These are phyloP conservation scores for Ormia ochracea DNA, from an alignment of 2,888 invertebrate species.

Conservation along the genomic window DNA sequence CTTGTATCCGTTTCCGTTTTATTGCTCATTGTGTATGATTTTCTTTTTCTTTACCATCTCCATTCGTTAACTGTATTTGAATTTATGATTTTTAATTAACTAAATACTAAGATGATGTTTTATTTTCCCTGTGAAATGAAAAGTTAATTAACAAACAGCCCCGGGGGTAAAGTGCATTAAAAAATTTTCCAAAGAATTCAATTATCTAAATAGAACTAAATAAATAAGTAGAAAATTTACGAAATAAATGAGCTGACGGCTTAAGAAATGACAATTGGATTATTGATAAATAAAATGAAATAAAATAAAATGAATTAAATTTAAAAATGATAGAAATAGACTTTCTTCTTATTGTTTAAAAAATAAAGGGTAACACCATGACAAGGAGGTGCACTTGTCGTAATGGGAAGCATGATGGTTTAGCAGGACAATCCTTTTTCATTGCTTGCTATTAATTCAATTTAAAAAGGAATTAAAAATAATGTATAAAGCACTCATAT, in stretches of 20 bases:
- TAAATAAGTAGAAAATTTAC: background rate
- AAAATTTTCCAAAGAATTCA: constrained; percentile 9
- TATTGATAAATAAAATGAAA: too few species aligned
- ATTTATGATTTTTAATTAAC: constrained; percentile 57
- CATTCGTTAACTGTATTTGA: background rate
- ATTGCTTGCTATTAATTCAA: too few species aligned
- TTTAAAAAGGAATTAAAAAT: too few species aligned
- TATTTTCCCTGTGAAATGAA: background rate
- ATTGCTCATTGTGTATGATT: background rate
- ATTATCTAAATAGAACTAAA: background rate
- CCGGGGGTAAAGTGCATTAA: constrained; percentile 5
- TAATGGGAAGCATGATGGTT: too few species aligned
- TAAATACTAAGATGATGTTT: constrained; percentile 27
- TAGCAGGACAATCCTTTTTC: too few species aligned
- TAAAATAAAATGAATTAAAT: too few species aligned
- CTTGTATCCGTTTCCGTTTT: constrained; percentile 8
- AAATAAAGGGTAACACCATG: too few species aligned
- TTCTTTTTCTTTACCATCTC: background rate
- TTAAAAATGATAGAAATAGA: too few species aligned
- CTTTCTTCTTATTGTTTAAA: too few species aligned
- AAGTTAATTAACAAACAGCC: constrained; percentile 47
- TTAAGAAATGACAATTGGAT: background rate
- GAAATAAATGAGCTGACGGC: background rate
- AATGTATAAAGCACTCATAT: too few species aligned
- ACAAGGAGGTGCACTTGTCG: too few species aligned